A percentile compares a stretch with the other conserved stretches of the same genome.
Evolutionary conservation across 2,113 vertebrate species (phyloP).

Genomic region (Catharus bicknelli): DNA sequence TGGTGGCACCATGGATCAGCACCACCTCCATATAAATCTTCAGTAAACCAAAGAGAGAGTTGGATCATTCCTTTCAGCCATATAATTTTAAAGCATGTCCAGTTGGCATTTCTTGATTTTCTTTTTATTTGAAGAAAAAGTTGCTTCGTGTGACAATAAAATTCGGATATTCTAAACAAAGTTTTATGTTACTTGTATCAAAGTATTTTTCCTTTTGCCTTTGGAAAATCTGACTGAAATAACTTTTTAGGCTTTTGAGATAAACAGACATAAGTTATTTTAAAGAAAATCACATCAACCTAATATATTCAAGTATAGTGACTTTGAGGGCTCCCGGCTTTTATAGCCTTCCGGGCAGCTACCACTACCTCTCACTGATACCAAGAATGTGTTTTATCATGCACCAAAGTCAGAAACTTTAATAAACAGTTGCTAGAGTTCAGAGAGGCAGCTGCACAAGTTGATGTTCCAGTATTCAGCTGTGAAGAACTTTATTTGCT

Average conservation of each 20-base stretch:
- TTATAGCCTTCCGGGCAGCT: neutral
- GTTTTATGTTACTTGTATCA: neutral
- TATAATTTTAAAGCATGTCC: neutral
- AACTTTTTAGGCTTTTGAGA: neutral
- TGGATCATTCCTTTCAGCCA: neutral
- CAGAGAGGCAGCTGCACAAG: neutral
- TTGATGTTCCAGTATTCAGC: neutral
- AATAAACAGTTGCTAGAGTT: neutral
- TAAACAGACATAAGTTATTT: neutral
- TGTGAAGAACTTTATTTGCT: neutral
- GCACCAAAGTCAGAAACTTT: neutral
- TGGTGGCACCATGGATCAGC: neutral
- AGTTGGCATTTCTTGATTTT: neutral
- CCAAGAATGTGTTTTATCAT: fast-evolving
- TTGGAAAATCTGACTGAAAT: neutral
- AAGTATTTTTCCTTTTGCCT: neutral
- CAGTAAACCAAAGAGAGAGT: neutral
- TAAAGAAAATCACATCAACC: neutral
- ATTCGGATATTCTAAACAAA: neutral
- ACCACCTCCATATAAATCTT: neutral
- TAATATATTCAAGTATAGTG: neutral
- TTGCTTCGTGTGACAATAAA: neutral
- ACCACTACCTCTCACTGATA: neutral
- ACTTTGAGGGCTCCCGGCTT: neutral
- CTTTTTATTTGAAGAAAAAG: neutral